Evolutionary conservation across 2,888 invertebrate genomes (phyloP), one percentile per base, ranked within the genome.

Genomic region (Clepsis dumicolana): DNA sequence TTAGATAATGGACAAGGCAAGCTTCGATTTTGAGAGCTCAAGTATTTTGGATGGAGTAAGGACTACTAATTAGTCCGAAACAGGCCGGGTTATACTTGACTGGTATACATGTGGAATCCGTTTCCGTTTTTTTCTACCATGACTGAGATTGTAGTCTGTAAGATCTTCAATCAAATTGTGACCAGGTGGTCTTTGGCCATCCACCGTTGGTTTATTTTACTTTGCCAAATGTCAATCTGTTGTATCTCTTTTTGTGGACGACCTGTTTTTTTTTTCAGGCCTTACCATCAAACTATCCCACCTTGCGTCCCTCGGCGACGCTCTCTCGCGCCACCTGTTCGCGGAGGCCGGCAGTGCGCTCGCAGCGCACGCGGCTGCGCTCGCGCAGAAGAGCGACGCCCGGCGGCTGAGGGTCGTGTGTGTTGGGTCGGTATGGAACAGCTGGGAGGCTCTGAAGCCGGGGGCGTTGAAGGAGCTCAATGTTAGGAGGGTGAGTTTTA

Each of bases 361-460:
- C 64, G 97, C 96, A 0, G 94, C 94, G 62, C 95, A 96, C 80
- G 91, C 98, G 12, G 83, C 94, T 5, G 96, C 97, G 0, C 89
- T 97, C 8, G 85, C 94, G 29, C 93, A 94, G 1, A 95, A 95
- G 77, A 83, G 94, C 4, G 96, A 97, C 0, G 86, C 96, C 38
- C 57, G 2, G 25, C 66, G 69, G 0, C 73, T 98, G 50, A 95
- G 96, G 59, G 95, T 99, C 0, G 96, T 98, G 0, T 99, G 98
- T 83, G 98, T 99, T 0, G 99, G 99, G 0, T 98, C 98, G 0
- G 98, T 99, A 0, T 99, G 98, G 97, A 95, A 97, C 72, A 98
- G 98, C 82, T 99, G 98, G 98, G 91, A 95, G 4, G 94, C 96
- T 27, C 83, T 99, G 71, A 94, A 96, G 79, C 91, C 95, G 2